Conservation (phyloP, 2,888 invertebrate genomes). For the Julus scanicus region DNA sequence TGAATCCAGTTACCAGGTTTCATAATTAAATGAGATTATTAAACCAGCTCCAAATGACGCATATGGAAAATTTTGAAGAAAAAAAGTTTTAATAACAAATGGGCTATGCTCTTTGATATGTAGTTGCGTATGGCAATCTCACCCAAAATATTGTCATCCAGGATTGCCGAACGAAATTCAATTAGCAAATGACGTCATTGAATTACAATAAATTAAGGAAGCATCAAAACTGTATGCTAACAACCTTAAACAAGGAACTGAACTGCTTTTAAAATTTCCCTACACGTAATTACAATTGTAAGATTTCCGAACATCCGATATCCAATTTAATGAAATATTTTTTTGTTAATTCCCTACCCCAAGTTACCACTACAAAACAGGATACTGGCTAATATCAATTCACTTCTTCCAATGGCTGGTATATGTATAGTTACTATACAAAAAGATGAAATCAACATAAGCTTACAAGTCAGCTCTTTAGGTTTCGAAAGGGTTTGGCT, state of each 20-base stretch:
- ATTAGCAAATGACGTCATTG: constrained; percentile 33
- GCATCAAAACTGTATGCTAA: neutral
- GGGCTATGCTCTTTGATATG: neutral
- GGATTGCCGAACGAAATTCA: neutral
- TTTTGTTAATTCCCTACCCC: too few relatives aligned
- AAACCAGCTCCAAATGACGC: neutral
- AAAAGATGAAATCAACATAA: too few relatives aligned
- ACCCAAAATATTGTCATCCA: neutral
- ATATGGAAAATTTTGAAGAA: neutral
- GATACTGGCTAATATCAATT: too few relatives aligned
- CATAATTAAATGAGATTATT: too few relatives aligned
- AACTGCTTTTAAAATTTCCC: too few relatives aligned
- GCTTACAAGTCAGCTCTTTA: neutral
- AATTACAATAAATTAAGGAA: neutral
- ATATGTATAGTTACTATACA: too few relatives aligned
- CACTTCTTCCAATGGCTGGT: too few relatives aligned
- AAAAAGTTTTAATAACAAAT: neutral
- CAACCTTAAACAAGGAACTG: neutral
- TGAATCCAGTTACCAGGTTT: neutral
- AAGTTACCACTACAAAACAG: too few relatives aligned
- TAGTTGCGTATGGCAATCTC: neutral
- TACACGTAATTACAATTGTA: too few relatives aligned
- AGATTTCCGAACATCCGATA: too few relatives aligned
- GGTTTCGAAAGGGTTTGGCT: neutral
- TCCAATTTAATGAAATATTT: too few relatives aligned